A percentile compares a stretch with the other conserved stretches of the same genome.
Conservation (phyloP, 2,113 vertebrate species). For the Haemorhous mexicanus region DNA sequence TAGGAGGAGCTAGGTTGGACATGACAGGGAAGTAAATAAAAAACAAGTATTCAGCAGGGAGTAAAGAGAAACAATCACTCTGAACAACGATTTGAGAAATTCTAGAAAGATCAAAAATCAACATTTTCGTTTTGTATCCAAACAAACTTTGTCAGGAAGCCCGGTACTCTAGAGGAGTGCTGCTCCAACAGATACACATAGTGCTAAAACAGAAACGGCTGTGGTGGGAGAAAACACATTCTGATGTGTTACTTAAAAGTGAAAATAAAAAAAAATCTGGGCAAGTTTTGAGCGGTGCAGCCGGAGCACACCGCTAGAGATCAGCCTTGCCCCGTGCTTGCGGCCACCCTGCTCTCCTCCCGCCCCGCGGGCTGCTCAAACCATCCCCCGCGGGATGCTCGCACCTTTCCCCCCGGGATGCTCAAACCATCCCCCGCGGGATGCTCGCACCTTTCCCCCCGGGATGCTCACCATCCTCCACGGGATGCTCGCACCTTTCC, state of each 20-base stretch:
- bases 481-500: no score
- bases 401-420: no score
- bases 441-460: no score
- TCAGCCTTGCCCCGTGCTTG: slow-evolving; percentile 83
- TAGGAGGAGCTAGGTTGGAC: background rate
- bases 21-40: background rate
- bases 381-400: no score
- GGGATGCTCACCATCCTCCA: no score
- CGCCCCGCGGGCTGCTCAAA: no score
- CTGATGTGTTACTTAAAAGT: rapidly evolving
- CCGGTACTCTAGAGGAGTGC: rapidly evolving
- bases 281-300: background rate
- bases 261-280: rapidly evolving
- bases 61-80: background rate
- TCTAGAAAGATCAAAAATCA: background rate
- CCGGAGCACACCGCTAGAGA: slow-evolving; percentile 78
- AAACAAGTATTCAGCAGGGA: background rate
- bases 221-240: background rate
- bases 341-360: background rate
- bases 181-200: rapidly evolving
- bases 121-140: background rate
- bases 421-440: no score
- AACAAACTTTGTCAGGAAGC: background rate
- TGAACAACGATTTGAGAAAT: background rate
- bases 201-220: rapidly evolving